phyloP scores from a whole-genome alignment of 2,888 invertebrate species.

The Drosophila cognata region DNA sequence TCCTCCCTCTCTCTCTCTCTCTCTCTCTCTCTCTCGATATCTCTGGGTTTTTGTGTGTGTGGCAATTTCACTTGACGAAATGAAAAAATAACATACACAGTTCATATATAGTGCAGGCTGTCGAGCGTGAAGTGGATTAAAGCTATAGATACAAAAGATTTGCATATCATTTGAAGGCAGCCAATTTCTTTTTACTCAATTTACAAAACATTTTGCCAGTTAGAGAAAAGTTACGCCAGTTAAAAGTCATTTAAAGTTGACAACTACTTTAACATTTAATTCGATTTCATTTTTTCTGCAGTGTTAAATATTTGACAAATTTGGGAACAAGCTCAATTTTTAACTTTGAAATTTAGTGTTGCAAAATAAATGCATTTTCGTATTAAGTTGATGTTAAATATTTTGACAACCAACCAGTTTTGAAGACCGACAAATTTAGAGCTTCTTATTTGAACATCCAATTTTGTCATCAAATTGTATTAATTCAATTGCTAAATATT shows the following conservation, averaged over 20 bases:
- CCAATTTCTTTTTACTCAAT: conserved; percentile 1
- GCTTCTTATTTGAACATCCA: background rate
- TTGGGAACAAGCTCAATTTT: background rate
- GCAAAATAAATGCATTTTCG: background rate
- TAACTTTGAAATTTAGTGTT: background rate
- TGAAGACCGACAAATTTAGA: background rate
- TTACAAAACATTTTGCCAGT: conserved; percentile 4
- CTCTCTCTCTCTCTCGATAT: background rate
- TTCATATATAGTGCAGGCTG: conserved; percentile 29
- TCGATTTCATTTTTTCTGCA: too few relatives aligned
- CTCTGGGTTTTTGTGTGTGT: background rate
- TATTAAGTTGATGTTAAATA: background rate
- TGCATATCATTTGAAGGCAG: conserved; percentile 42
- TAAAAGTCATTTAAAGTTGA: background rate
- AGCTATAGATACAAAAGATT: conserved; percentile 35
- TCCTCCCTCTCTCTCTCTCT: background rate
- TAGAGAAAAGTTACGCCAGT: too few relatives aligned
- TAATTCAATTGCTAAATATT: background rate
- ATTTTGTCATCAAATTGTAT: background rate
- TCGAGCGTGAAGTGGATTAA: conserved; percentile 12
- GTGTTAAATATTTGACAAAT: background rate
- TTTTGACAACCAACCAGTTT: background rate
- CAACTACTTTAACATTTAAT: background rate
- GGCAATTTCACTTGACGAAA: conserved; percentile 55
- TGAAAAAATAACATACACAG: conserved; percentile 62